Conservation (phyloP, 2,113 vertebrate genomes). For the Tragulus kanchil region DNA sequence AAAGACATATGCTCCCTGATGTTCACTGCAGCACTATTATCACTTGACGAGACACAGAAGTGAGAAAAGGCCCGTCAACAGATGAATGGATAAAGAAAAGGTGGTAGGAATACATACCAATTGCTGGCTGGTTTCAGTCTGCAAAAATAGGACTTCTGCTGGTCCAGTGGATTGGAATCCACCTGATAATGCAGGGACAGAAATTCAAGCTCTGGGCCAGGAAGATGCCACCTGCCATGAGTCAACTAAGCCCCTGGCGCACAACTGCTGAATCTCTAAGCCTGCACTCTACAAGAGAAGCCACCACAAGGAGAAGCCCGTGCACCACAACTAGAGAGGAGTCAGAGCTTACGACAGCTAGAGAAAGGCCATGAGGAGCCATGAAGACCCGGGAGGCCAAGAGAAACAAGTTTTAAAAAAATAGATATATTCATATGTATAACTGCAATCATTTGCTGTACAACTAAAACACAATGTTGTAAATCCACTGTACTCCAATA, state of each 20-base stretch:
- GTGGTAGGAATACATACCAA: neutral
- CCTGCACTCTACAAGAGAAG: no score
- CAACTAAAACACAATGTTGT: neutral
- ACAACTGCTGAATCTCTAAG: neutral
- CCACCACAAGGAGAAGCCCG: neutral
- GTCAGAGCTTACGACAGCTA: neutral
- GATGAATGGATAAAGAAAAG: neutral
- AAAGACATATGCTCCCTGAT: neutral
- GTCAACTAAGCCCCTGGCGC: neutral
- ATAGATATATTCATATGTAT: neutral
- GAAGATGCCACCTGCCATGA: neutral
- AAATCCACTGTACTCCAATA: neutral
- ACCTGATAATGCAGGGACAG: neutral
- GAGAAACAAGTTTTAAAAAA: neutral
- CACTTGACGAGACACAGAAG: neutral
- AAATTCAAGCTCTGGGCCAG: neutral
- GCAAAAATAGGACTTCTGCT: no score
- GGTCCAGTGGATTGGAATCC: neutral
- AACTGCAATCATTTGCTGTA: neutral
- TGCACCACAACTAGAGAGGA: neutral
- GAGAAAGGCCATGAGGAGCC: neutral
- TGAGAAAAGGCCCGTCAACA: neutral
- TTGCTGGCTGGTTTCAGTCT: no score
- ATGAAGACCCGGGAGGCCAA: neutral
- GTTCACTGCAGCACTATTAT: neutral